Base-by-base conservation (phyloP, 1,140 invertebrate genomes). In the Potamilus streckersoni region DNA sequence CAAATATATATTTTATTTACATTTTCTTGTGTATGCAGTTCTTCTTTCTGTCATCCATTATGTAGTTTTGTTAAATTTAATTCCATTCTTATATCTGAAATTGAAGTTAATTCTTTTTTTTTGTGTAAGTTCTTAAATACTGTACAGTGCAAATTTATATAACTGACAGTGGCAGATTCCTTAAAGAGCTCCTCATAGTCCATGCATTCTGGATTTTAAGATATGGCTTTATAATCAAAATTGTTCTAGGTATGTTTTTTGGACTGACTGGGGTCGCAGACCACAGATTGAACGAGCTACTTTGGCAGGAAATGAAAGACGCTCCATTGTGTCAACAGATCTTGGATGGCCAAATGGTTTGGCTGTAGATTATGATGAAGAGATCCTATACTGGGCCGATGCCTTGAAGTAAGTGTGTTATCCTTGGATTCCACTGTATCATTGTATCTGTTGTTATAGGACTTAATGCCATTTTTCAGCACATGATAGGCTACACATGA, bases 371-470 rank as follows among this genome's bases (percentile, higher is more conserved):
- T 99, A 97, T 85, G 96, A 98, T 38, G 97, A 98, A 31, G 92
- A 94, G 23, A 97, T 96, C 92, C 89, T 99, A 0, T 99, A 99
- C 85, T 99, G 98, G 97, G 98, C 97, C 0, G 98, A 99, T 90
- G 97, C 97, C 0, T 95, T 98, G 0, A 91, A 95, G 89, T 90
- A 82, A 79, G 82, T 83, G 56, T 15, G 23, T 23, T 20, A 27
- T 19, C 27, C 27, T 0, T n/a, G 2, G 4, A 16, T 3, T 49
- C 56, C 17, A 49, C 17, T 69, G 27, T 71, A 27, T 8, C 58
- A 20, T 71, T 71, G 27, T 31, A 3, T 31, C 27, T 31, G 27
- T 31, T 31, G 27, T 31, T 31, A 31, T 31, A 4, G 27, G 27
- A 4, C 27, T n/a, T 27, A 58, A 19, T 69, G n/a, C n/a, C 55